phyloP scores from a whole-genome alignment of 1,140 invertebrate genomes.

The Carposina sasakii region DNA sequence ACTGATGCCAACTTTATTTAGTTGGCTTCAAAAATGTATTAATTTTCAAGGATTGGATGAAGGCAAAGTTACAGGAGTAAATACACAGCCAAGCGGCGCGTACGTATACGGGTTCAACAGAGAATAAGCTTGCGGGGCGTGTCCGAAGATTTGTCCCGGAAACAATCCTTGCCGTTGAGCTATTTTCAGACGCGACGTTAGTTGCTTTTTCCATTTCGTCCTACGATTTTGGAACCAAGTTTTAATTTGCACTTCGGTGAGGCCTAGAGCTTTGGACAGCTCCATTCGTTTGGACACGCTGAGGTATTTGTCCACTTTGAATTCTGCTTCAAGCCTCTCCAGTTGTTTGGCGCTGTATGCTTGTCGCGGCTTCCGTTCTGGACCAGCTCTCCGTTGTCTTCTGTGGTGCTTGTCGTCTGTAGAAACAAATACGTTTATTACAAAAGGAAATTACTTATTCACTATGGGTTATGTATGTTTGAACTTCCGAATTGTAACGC shows the following conservation, averaged over 20 bases:
- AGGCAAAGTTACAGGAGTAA: slow-evolving; percentile 64
- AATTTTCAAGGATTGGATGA: slow-evolving; percentile 52
- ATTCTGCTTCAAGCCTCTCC: slow-evolving; percentile 91
- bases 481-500: no score
- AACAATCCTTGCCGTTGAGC: slow-evolving; percentile 88
- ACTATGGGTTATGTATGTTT: no score
- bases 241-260: slow-evolving; percentile 98
- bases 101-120: slow-evolving; percentile 67
- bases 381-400: slow-evolving; percentile 85
- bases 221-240: slow-evolving; percentile 97
- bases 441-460: no score
- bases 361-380: slow-evolving; percentile 94
- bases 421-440: slow-evolving; percentile 26
- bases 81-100: slow-evolving; percentile 71
- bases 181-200: slow-evolving; percentile 90
- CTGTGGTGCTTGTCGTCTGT: slow-evolving; percentile 71
- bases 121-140: slow-evolving; percentile 76
- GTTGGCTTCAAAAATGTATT: no score
- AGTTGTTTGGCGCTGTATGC: slow-evolving; percentile 96
- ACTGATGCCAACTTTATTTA: no score
- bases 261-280: slow-evolving; percentile 87
- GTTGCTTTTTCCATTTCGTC: slow-evolving; percentile 97
- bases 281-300: slow-evolving; percentile 96
- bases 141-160: slow-evolving; percentile 79
- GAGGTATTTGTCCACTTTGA: slow-evolving; percentile 95